Evolutionary conservation across 2,888 invertebrate genomes (phyloP), one percentile per base, ranked within the genome.

Genomic region (Pinctada fucata): DNA sequence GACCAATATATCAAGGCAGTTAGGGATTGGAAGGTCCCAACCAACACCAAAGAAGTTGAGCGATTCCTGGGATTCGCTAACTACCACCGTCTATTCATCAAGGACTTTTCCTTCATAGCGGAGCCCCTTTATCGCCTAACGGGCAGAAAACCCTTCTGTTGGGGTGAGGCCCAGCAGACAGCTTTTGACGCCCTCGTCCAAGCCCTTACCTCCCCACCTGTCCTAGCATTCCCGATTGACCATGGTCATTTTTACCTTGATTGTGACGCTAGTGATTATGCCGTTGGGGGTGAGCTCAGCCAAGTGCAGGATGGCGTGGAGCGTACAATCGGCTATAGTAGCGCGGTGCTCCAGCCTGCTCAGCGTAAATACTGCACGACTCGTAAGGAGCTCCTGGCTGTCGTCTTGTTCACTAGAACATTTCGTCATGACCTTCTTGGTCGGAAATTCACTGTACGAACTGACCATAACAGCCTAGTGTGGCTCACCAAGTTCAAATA

Each of bases 321-420:
- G 72, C 79, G 68, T 13, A 82, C 79, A 3, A 79, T 85, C 3
- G 73, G 83, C 0, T 85, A 82, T 73, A 76, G 78, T 2, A 82
- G 83, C 16, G 76, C 78, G 6, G 63, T 80, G 2, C 67, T 85
- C 10, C 64, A 78, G 3, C 72, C 75, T 5, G 82, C 72, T 66
- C 85, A 85, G 51, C 47, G 68, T 45, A 72, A 64, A 5, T 85
- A 85, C 63, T 85, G 82, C 64, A 84, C 82, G 4, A 83, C 85
- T 1, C 71, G 81, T 45, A 82, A 82, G 68, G 81, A 83, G 64
- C 77, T 84, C 10, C 66, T 87, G n/a, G 78, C 80, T 1, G 72
- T 86, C 1, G 79, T 84, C 1, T 65, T 75, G 0, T 82, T 82
- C 47, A 79, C 78, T 3, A 67, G 83, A 48, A 83, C 82, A 8